Evolutionary conservation across 1,140 invertebrate species (phyloP).

Genomic region (Rhyacophila brunnea): DNA sequence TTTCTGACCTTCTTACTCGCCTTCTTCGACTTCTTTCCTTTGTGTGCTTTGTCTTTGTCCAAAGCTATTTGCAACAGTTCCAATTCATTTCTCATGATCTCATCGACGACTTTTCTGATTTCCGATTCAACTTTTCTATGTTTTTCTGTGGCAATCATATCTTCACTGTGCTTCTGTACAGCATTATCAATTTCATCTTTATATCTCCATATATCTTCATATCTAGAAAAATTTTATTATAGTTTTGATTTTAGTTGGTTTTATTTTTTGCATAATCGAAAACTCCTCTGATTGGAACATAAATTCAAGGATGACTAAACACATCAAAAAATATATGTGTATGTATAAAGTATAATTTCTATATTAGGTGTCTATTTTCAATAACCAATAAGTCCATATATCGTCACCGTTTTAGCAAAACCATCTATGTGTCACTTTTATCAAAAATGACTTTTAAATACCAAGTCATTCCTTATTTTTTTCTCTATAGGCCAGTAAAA

Average conservation of each 20-base stretch:
- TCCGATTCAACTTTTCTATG: slow-evolving; percentile 80
- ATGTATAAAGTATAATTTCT: slow-evolving; percentile 1
- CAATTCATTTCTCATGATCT: slow-evolving; percentile 80
- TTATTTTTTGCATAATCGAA: no score
- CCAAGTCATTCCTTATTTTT: no score
- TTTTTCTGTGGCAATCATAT: slow-evolving; percentile 83
- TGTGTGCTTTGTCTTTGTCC: slow-evolving; percentile 69
- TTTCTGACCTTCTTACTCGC: slow-evolving; percentile 74
- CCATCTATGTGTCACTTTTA: no score
- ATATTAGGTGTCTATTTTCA: no score
- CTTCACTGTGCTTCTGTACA: slow-evolving; percentile 65
- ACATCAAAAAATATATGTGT: no score
- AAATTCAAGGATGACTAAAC: no score
- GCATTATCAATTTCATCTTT: slow-evolving; percentile 72
- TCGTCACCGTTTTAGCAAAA: no score
- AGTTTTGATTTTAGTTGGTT: no score
- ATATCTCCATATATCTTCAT: slow-evolving; percentile 77
- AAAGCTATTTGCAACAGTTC: slow-evolving; percentile 78
- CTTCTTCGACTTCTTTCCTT: slow-evolving; percentile 78
- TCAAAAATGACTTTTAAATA: no score
- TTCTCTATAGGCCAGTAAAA: no score
- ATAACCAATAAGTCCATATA: background rate
- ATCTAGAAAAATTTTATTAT: no score
- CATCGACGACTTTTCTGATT: slow-evolving; percentile 79
- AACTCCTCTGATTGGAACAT: no score